Conservation (phyloP, 2,797 vertebrate species). For the Sus cebifrons region DNA sequence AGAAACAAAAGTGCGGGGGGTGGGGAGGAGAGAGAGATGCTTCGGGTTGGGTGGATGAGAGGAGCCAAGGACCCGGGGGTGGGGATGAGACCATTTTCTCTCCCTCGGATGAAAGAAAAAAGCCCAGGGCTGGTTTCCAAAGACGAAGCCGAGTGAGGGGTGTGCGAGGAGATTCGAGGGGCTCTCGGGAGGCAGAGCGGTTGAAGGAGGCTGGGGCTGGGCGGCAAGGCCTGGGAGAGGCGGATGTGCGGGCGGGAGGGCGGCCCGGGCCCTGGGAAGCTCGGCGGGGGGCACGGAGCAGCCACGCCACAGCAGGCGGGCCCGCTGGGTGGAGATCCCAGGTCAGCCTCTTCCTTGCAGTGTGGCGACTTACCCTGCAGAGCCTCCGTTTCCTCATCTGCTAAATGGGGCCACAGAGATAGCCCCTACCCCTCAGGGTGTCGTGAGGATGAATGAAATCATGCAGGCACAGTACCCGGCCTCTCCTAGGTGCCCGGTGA, state of each 20-base stretch:
- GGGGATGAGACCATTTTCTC: constrained; percentile 69
- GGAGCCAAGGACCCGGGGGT: constrained; percentile 66
- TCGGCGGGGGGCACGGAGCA: not conserved
- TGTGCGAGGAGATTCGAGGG: constrained; percentile 25
- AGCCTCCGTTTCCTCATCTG: not conserved
- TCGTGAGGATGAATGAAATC: not conserved
- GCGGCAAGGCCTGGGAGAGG: not conserved
- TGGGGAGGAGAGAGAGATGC: constrained; percentile 50
- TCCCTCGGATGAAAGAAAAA: constrained; percentile 67
- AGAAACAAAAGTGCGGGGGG: not conserved
- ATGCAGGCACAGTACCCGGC: not conserved
- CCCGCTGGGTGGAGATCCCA: not conserved
- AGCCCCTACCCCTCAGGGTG: too few relatives aligned
- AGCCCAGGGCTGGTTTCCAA: constrained; percentile 77
- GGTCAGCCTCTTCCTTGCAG: not conserved
- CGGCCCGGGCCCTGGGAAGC: not conserved
- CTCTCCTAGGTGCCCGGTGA: not conserved
- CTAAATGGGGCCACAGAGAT: not conserved
- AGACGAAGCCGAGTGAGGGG: constrained; percentile 66
- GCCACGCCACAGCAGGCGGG: not conserved
- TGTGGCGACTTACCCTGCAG: not conserved
- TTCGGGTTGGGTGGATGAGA: constrained; percentile 79
- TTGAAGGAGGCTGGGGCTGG: not conserved
- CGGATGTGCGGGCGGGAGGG: not conserved
- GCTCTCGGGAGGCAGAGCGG: not conserved